Base-by-base conservation (phyloP, 2,113 vertebrate genomes). In the Microtus richardsoni region DNA sequence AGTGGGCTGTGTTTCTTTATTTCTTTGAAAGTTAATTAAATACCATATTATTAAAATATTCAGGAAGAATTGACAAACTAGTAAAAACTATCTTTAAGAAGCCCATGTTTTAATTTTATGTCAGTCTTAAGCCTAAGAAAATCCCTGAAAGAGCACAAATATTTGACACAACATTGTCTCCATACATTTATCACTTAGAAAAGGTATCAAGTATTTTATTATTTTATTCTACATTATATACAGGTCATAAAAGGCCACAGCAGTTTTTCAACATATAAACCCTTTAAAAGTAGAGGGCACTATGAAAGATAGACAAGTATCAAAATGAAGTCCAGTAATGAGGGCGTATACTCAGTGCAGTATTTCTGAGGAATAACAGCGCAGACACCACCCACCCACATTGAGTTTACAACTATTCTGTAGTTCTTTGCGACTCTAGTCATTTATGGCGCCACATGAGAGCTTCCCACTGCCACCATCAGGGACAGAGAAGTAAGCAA, bases 201-300 rank as follows among this genome's bases (percentile, higher is more conserved):
- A 98, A 97, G 97, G 98, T 98, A 98, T 97, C 98, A 98, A 98
- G 98, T 98, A 96, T 96, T 98, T 99, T 98, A 98, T 98, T 98
- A 98, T 98, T 97, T 95, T 98, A 98, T 98, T 99, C 98, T 99
- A 99, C 99, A 99, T 96, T 99, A 99, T 99, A 97, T 99, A 99
- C 99, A 99, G 96, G 94, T 98, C 98, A 97, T 98, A 98, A 98
- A 99, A 99, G 98, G 99, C 98, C 99, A 99, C 98, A 99, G 98
- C 98, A 99, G 98, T 98, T 99, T 98, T 98, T 98, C 98, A 98
- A 98, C 98, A 98, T 98, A 98, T 98, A 98, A 98, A 98, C 98
- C 98, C 98, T 99, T 99, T 98, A 97, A 98, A 98, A 99, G 98
- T 98, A 98, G 98, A 99, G 98, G 98, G 97, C 80, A 97, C 98